Base-by-base conservation (phyloP, 2,113 vertebrate species). In the Archilochus colubris region DNA sequence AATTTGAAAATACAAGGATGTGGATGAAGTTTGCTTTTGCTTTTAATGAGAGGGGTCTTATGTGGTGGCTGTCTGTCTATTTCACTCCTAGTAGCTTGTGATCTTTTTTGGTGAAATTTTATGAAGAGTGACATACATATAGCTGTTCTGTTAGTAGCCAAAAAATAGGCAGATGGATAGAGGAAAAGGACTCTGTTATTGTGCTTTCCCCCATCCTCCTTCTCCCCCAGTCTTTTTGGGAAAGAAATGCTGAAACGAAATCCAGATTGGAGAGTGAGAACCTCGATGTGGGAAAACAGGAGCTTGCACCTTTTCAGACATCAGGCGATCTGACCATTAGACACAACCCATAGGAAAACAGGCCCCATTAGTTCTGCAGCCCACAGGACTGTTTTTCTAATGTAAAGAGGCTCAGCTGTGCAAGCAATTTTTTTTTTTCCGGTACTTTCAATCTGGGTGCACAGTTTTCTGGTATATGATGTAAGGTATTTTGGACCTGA, bases 341-440 rank as follows among this genome's bases (percentile, higher is more conserved):
- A 30, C 18, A 82, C 54, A 91, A 67, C 23, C 40, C 76, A 53
- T 88, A 88, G 94, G 91, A 93, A 95, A 67, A 28, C 76, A 88
- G 28, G 24, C 38, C 64, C 86, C 76, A 58, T 93, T 95, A 90
- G 59, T 74, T 86, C 63, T 90, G 75, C 67, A 77, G 51, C 63
- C 63, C 92, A 67, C 64, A 77, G 38, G 14, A 81, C 88, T 94
- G 82, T 77, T 96, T 94, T 94, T 89, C 55, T 80, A 55, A 85
- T 77, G 50, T 21, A 58, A 73, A 82, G 62, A 68, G 22, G 16
- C 44, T 94, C 76, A 72, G 69, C 76, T 92, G 69, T 92, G 23
- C 77, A 94, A 64, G 73, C 54, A 92, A 28, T 36, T 55, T 55
- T 93, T 62, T 93, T 62, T 54, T 36, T 80, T 15, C 44, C 54